Conservation (phyloP, 2,888 invertebrate genomes). For the Dysmachus trigonus region DNA sequence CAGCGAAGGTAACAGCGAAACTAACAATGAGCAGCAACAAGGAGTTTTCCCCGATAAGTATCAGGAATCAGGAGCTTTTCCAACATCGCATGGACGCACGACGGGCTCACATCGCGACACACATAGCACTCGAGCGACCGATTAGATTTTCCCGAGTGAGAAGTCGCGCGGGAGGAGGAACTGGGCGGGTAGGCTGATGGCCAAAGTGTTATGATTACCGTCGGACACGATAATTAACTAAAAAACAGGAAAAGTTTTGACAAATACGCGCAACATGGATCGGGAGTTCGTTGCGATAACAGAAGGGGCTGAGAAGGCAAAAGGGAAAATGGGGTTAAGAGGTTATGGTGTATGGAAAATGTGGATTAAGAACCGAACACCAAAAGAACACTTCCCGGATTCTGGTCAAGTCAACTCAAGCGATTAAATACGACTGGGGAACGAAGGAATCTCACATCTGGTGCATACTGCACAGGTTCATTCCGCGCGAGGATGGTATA, state of each 20-base stretch:
- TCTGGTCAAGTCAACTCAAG: constrained; percentile 32
- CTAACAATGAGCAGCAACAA: constrained; percentile 32
- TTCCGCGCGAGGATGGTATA: neutral
- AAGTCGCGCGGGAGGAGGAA: constrained; percentile 6
- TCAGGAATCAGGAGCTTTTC: neutral
- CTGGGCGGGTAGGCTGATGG: neutral
- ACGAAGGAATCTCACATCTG: constrained; percentile 39
- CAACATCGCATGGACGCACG: neutral
- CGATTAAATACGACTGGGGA: constrained; percentile 49
- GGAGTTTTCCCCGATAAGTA: constrained; percentile 2
- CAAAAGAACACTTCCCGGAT: constrained; percentile 36
- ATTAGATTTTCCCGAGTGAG: constrained; percentile 17
- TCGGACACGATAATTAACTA: neutral
- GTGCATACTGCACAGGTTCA: constrained; percentile 39
- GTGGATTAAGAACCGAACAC: constrained; percentile 49
- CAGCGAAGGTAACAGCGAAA: neutral
- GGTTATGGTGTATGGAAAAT: constrained; percentile 47
- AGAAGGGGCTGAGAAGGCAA: neutral
- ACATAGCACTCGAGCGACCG: constrained; percentile 21
- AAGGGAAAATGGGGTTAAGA: constrained; percentile 42
- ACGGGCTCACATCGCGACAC: constrained; percentile 9
- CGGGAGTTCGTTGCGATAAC: neutral
- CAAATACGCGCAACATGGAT: neutral
- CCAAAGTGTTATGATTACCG: neutral
- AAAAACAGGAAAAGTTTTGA: neutral